These are phyloP conservation scores for Venturia canescens DNA, from an alignment of 1,140 invertebrate species.

Conservation along the genomic window DNA sequence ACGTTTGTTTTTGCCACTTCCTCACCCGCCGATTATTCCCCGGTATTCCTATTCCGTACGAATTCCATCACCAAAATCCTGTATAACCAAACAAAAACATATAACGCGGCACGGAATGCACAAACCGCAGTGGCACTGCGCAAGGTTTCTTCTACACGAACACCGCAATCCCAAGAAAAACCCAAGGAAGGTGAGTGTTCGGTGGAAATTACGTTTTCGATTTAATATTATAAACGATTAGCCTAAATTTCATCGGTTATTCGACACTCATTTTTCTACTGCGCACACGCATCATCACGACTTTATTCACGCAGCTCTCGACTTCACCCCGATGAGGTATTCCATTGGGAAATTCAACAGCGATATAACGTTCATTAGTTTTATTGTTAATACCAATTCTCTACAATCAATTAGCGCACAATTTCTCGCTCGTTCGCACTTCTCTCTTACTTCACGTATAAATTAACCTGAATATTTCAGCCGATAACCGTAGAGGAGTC, in stretches of 20 bases:
- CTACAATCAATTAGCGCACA: not conserved
- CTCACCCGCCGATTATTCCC: constrained; percentile 43
- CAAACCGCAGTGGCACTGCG: constrained; percentile 71
- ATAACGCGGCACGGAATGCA: constrained; percentile 75
- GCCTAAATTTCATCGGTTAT: not conserved
- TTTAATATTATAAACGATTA: constrained; percentile 30
- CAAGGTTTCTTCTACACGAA: constrained; percentile 74
- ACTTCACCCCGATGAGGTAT: constrained; percentile 4
- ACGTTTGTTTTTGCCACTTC: constrained; percentile 71
- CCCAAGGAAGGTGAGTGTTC: constrained; percentile 75
- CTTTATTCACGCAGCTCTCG: constrained; percentile 24
- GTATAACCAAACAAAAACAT: constrained; percentile 42
- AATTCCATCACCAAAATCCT: constrained; percentile 36
- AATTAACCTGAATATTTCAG: constrained; percentile 33
- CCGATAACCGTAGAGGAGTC: constrained; percentile 21
- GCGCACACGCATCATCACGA: not conserved
- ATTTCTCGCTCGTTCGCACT: not conserved
- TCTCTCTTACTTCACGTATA: not conserved
- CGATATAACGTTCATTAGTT: not conserved
- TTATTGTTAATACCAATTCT: not conserved
- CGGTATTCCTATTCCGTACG: constrained; percentile 28
- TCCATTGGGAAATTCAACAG: not conserved
- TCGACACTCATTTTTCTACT: not conserved
- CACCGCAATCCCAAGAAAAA: constrained; percentile 72
- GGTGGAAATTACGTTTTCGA: constrained; percentile 51